Percentiles rank a stretch among this genome's conserved stretches.
These are phyloP conservation scores for Empidonax traillii DNA, from an alignment of 2,113 vertebrate genomes.

Conservation along the genomic window DNA sequence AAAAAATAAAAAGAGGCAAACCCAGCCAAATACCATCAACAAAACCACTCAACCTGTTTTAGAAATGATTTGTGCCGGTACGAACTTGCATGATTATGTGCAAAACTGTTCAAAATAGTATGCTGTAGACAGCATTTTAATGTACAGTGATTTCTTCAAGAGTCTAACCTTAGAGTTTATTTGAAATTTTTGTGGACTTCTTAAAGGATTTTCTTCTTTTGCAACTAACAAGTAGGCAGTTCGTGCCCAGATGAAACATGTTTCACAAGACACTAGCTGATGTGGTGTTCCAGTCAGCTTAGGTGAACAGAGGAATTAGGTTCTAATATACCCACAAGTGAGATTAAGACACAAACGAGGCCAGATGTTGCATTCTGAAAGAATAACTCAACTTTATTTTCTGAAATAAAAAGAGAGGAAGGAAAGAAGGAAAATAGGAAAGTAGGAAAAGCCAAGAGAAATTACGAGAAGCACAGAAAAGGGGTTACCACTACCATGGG, in stretches of 20 bases:
- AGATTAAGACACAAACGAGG: neutral
- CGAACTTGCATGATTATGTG: neutral
- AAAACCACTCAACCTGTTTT: neutral
- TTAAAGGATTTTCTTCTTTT: neutral
- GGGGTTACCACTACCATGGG: neutral
- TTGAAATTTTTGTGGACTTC: neutral
- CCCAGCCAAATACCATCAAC: neutral
- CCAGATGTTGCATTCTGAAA: neutral
- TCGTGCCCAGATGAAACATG: neutral
- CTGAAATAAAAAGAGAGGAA: neutral
- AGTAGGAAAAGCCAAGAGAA: neutral
- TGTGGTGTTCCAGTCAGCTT: neutral
- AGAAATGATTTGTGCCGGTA: neutral
- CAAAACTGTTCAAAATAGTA: neutral
- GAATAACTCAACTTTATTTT: neutral
- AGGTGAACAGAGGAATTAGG: neutral
- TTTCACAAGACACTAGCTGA: neutral
- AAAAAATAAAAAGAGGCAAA: no score
- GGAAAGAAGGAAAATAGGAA: neutral
- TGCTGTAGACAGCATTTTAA: neutral
- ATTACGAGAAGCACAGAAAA: neutral
- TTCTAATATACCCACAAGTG: neutral
- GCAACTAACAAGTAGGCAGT: neutral
- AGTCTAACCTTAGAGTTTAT: neutral
- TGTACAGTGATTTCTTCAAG: neutral